phyloP scores from a whole-genome alignment of 2,113 vertebrate species.

The Jacana jacana region DNA sequence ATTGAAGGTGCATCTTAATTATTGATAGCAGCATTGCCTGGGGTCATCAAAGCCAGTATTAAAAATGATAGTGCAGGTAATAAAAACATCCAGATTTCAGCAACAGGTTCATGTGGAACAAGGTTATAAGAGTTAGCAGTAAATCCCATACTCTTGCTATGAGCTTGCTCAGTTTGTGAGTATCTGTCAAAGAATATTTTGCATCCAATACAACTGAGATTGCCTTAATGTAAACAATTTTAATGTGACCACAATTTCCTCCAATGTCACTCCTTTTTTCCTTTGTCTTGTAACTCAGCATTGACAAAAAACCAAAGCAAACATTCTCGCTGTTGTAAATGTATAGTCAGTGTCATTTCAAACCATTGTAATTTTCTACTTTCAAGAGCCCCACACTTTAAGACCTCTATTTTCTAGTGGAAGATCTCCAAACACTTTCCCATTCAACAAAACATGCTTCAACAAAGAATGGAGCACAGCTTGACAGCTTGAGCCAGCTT shows the following conservation, averaged over 20 bases:
- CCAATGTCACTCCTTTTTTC: background rate
- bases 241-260: background rate
- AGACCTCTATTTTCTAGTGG: background rate
- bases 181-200: background rate
- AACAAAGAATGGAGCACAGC: background rate
- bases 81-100: background rate
- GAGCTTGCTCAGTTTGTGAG: background rate
- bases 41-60: background rate
- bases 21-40: background rate
- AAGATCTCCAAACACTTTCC: background rate
- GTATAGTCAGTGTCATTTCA: background rate
- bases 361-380: background rate
- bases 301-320: background rate
- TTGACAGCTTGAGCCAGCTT: background rate
- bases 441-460: conserved; percentile 1
- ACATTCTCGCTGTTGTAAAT: background rate
- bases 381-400: background rate
- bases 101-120: fast-evolving
- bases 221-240: background rate
- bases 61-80: background rate
- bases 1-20: background rate
- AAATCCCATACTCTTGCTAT: background rate
- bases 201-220: background rate
- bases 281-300: background rate
- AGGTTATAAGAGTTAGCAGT: background rate